phyloP scores from a whole-genome alignment of 2,888 invertebrate species.

The Synergus laeviventris region DNA sequence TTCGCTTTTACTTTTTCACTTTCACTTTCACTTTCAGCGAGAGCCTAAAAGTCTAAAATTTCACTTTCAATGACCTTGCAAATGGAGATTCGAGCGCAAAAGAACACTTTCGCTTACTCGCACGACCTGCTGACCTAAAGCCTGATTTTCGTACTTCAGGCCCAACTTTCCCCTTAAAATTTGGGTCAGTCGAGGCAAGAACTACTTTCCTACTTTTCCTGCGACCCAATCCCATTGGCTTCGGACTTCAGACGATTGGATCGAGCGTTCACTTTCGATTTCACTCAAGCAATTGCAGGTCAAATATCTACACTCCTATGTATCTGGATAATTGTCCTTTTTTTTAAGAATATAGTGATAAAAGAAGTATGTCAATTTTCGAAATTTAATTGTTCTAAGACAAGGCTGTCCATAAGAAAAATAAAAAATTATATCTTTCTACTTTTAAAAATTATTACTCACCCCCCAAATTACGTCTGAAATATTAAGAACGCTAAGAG shows the following conservation, averaged over 20 bases:
- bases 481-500: background rate
- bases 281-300: conserved; percentile 5
- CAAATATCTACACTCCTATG: background rate
- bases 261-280: conserved; percentile 26
- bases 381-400: too few species aligned
- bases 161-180: conserved; percentile 55
- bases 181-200: conserved; percentile 40
- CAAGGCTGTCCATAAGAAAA: too few species aligned
- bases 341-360: too few species aligned
- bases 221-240: background rate
- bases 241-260: background rate
- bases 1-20: conserved; percentile 47
- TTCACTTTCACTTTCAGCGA: conserved; percentile 55
- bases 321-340: background rate
- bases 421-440: background rate
- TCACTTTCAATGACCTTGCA: conserved; percentile 55
- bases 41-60: conserved; percentile 48
- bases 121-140: conserved; percentile 59
- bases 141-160: conserved; percentile 54
- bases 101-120: conserved; percentile 58
- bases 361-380: too few species aligned
- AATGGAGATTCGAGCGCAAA: conserved; percentile 36
- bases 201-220: conserved; percentile 44
- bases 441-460: background rate
- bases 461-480: conserved; percentile 14